A percentile compares a stretch with the other conserved stretches of the same genome.
Evolutionary conservation across 2,113 vertebrate species (phyloP).

Genomic region (Danio rerio): GRCz12tu NC_133190.1:33222001-33222500

Average conservation of each 20-base stretch:
- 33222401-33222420: slow-evolving; percentile 32
- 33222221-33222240: slow-evolving; percentile 34
- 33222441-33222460: slow-evolving; percentile 49
- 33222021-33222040: background rate
- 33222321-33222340: background rate
- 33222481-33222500: slow-evolving; percentile 50
- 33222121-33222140: slow-evolving; percentile 34
- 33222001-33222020: background rate
- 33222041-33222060: slow-evolving; percentile 22
- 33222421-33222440: slow-evolving; percentile 38
- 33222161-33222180: slow-evolving; percentile 43
- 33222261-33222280: background rate
- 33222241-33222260: slow-evolving; percentile 33
- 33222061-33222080: background rate
- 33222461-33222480: slow-evolving; percentile 50
- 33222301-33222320: slow-evolving; percentile 21
- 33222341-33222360: background rate
- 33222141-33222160: slow-evolving; percentile 32
- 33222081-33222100: slow-evolving; percentile 34
- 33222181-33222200: slow-evolving; percentile 42
- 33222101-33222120: slow-evolving; percentile 29
- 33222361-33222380: slow-evolving; percentile 33
- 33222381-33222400: slow-evolving; percentile 23
- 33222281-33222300: slow-evolving; percentile 24
- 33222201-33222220: slow-evolving; percentile 29